Evolutionary conservation across 2,113 vertebrate genomes (phyloP).

Genomic region (Atrichornis clamosus): DNA sequence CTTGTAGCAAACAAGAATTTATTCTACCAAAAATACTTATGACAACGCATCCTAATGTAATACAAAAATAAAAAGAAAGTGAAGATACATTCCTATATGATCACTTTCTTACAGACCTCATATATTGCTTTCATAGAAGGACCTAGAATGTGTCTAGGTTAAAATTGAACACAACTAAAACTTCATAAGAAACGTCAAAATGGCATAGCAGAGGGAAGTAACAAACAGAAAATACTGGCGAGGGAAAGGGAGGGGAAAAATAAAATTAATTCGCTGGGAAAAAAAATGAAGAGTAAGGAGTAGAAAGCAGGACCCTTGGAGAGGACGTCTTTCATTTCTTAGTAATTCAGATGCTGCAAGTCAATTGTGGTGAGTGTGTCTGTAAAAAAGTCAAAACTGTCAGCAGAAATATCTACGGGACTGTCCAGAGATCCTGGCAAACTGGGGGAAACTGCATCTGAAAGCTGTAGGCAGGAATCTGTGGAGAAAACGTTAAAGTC

Average conservation of each 20-base stretch:
- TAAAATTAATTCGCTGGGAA: conserved; percentile 50
- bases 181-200: conserved; percentile 63
- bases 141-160: conserved; percentile 72
- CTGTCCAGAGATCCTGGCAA: conserved; percentile 88
- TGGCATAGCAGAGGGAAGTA: conserved; percentile 59
- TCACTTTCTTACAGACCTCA: conserved; percentile 84
- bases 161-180: conserved; percentile 76
- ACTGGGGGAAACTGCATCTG: conserved; percentile 90
- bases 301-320: conserved; percentile 64
- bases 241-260: conserved; percentile 45
- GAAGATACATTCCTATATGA: conserved; percentile 78
- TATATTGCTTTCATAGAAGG: conserved; percentile 81
- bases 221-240: conserved; percentile 70
- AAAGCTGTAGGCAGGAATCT: conserved; percentile 94
- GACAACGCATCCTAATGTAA: conserved; percentile 83
- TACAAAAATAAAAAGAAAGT: conserved; percentile 97
- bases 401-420: conserved; percentile 86
- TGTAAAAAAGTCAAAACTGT: conserved; percentile 95
- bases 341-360: conserved; percentile 92
- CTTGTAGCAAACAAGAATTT: conserved; percentile 90
- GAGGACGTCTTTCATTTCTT: conserved; percentile 75
- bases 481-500: conserved; percentile 90
- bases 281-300: neutral
- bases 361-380: conserved; percentile 95
- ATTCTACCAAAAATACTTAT: conserved; percentile 95